Percentiles rank a stretch among this genome's conserved stretches.
phyloP scores from a whole-genome alignment of 35 echinoderm and acorn worm genomes.

The Holothuria glaberrima region DNA sequence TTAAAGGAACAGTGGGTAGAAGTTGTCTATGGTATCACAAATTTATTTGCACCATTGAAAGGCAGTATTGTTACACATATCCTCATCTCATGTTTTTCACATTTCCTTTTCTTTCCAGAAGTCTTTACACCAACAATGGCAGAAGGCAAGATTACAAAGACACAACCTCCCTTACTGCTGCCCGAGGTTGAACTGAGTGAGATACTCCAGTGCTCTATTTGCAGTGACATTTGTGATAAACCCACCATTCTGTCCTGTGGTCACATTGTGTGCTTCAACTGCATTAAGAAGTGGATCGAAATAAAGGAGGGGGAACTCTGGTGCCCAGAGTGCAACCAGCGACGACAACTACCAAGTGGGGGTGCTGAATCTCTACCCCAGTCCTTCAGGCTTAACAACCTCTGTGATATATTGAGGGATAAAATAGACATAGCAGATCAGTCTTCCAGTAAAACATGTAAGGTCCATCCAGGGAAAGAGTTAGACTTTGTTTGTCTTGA shows the following conservation, averaged over 20 bases:
- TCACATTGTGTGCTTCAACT: constrained; percentile 20
- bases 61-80: no score
- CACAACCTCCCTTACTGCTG: background rate
- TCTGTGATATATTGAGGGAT: constrained; percentile 20
- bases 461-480: background rate
- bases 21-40: no score
- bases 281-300: constrained; percentile 24
- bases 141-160: background rate
- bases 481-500: background rate
- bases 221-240: constrained; percentile 1
- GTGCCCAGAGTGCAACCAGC: constrained; percentile 26
- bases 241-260: background rate
- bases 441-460: background rate
- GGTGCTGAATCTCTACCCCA: constrained; percentile 18
- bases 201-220: constrained; percentile 3
- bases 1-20: no score
- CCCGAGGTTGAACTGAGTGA: background rate
- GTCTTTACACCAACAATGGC: background rate
- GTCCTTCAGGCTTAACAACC: constrained; percentile 9
- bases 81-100: no score
- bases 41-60: no score
- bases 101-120: no score
- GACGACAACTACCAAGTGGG: background rate
- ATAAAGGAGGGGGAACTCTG: background rate
- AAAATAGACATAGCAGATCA: constrained; percentile 7